Evolutionary conservation across 1,140 invertebrate genomes (phyloP).

Genomic region (Heliconius eleuchia): DNA sequence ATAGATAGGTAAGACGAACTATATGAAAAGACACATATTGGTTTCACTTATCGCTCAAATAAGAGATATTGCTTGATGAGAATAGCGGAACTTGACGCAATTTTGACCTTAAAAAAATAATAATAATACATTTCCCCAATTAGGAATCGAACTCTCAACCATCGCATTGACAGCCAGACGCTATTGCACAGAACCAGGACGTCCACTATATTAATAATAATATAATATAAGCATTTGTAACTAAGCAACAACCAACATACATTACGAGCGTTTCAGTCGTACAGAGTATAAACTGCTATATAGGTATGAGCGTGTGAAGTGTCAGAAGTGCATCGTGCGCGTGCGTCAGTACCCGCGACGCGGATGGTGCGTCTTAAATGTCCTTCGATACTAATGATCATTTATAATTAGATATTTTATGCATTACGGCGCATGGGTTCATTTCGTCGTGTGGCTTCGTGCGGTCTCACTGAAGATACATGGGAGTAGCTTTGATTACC

Average conservation of each 20-base stretch:
- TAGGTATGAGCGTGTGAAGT: constrained; percentile 21
- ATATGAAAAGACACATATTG: too few species aligned
- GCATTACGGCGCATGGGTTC: constrained; percentile 20
- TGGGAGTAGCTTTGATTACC: not conserved
- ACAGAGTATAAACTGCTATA: constrained; percentile 19
- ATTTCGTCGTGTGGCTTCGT: constrained; percentile 18
- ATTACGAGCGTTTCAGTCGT: not conserved
- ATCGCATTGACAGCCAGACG: too few species aligned
- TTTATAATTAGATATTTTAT: constrained; percentile 41
- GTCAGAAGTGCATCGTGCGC: constrained; percentile 33
- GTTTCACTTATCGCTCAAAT: too few species aligned
- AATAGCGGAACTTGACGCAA: too few species aligned
- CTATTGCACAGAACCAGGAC: too few species aligned
- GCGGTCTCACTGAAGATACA: not conserved
- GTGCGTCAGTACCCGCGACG: constrained; percentile 3
- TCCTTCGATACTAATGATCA: constrained; percentile 40
- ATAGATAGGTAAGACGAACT: too few species aligned
- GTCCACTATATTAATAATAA: too few species aligned
- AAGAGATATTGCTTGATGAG: too few species aligned
- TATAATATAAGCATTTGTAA: not conserved
- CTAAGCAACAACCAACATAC: not conserved
- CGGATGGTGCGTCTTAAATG: constrained; percentile 33
- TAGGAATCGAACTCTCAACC: too few species aligned
- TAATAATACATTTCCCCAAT: too few species aligned
- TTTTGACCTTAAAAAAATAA: too few species aligned